Base-by-base conservation (phyloP, 2,888 invertebrate genomes). In the Leptinotarsa rubiginosa region DNA sequence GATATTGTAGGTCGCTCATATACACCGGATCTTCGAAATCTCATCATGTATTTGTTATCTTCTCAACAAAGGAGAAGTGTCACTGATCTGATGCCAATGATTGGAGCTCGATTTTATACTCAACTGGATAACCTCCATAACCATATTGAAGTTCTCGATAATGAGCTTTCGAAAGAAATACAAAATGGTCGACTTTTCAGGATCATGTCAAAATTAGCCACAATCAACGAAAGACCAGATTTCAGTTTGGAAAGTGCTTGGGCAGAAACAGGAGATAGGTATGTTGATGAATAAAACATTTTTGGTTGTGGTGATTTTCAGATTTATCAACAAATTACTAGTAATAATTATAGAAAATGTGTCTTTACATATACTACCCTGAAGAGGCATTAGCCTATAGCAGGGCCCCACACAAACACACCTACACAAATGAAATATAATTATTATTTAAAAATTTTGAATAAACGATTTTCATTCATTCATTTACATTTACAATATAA, bases 11-110 rank as follows among this genome's bases (percentile, higher is more conserved):
- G 95, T 75, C 91, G 97, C 83, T 93, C 95, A 82, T 99, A 98
- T 89, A 98, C 98, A 54, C 90, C 93, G 20, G 99, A 99, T 90
- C 92, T 99, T 85, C 93, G 97, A 87, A 98, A 98, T 89, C 91
- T 99, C 78, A 95, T 99, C 85, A 90, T 96, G 97, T 96, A 95
- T 88, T 89, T 96, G 86, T 90, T 96, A 84, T 90, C 93, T 65
- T 90, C 92, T 82, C 89, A 89, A 82, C 87, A 88, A 78, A 91
- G 94, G 81, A 93, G 95, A 84, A 94, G 93, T 83, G 95, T 99
- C 76, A 96, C 96, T 79, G 98, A 99, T 89, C 92, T 99, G 83
- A 99, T 99, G 99, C 98, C 99, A 47, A 98, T 99, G 97, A 98
- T 99, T 83, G 99, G 96, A 64, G 98, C 98, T 64, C 91, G 98